Evolutionary conservation across 2,113 vertebrate genomes (phyloP), one percentile per base, ranked within the genome.

Genomic region (Telmatochromis sp.): DNA sequence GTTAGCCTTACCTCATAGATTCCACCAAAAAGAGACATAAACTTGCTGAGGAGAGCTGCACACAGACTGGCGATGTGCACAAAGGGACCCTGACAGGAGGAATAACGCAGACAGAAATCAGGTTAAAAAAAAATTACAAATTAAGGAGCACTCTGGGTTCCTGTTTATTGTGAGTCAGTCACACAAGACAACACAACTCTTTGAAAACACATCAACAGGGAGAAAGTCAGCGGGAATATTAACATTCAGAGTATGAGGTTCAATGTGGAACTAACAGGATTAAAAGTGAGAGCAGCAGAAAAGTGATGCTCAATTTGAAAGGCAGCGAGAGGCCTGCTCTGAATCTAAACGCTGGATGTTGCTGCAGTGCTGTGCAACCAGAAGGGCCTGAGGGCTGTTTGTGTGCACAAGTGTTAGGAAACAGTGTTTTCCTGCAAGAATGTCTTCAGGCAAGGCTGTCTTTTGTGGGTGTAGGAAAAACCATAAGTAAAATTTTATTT

Each of bases 1-100:
- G 68, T 4, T 51, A 49, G 19, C 26, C 58, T 97, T 92, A 99
- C 99, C 97, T 99, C 97, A 1, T 99, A 99, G 94, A 98, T 98
- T 89, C 99, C 98, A 45, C 99, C 99, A 2, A 99, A 99, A 83
- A 99, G 97, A 31, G 99, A 99, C 95, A 99, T 98, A 92, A 99
- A 98, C 93, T 97, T 99, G 97, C 99, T 98, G 93, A 99, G 98
- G 10, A 99, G 96, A 40, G 98, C 97, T 0, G 98, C 98, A 1
- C 98, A 99, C 96, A 99, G 94, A 94, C 98, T 99, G 89, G 98
- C 99, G 0, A 99, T 98, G 92, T 99, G 99, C 10, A 99, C 99
- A 1, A 99, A 99, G 1, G 99, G 99, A 92, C 99, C 98, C 99
- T 99, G 94, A 0, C 31, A 88, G 73, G 80, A 33, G 55, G 85